Conservation (phyloP, 2,113 vertebrate species). For the Oreochromis tanganicae region DNA sequence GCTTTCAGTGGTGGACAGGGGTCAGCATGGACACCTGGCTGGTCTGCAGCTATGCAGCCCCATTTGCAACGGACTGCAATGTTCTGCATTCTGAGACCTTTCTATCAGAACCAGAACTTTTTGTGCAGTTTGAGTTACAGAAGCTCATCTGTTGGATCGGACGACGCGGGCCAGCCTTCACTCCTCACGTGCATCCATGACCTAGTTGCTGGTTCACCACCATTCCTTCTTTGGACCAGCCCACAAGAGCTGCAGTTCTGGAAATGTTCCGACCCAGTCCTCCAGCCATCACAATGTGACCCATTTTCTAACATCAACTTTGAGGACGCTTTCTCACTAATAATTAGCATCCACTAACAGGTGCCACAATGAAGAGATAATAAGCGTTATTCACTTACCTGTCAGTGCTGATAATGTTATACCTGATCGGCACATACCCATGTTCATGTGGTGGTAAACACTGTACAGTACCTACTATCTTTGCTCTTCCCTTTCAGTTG, state of each 20-base stretch:
- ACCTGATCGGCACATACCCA: rapidly evolving
- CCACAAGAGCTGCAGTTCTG: background rate
- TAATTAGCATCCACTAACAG: background rate
- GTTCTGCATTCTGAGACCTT: background rate
- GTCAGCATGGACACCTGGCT: background rate
- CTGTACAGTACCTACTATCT: background rate
- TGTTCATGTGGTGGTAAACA: background rate
- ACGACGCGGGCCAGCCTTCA: rapidly evolving
- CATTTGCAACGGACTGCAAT: rapidly evolving
- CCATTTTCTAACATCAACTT: background rate
- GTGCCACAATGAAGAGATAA: rapidly evolving
- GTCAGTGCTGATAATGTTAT: background rate
- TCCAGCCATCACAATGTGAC: background rate
- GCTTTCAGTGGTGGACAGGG: background rate
- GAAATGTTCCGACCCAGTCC: rapidly evolving
- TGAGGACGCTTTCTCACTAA: background rate
- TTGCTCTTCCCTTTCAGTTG: background rate
- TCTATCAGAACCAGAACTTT: background rate
- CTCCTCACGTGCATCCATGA: background rate
- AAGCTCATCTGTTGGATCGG: rapidly evolving
- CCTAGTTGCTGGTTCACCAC: background rate
- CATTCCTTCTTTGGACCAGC: rapidly evolving
- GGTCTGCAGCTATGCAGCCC: background rate
- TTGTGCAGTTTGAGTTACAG: background rate
- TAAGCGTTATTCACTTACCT: background rate